phyloP scores from a whole-genome alignment of 2,888 invertebrate species.

The Cephus rjabovi region DNA sequence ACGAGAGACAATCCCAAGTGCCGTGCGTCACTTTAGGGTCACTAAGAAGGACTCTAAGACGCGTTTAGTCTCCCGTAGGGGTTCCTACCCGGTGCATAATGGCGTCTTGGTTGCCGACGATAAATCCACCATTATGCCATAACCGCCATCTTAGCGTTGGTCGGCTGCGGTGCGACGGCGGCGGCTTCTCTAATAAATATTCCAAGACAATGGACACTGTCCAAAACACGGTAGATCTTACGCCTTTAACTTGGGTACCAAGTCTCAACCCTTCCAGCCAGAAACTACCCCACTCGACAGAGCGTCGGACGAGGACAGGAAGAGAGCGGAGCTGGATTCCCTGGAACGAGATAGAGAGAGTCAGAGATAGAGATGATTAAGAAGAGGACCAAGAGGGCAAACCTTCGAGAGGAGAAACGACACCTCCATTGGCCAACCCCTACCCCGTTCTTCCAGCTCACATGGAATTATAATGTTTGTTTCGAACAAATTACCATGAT shows the following conservation, averaged over 20 bases:
- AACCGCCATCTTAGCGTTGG: constrained; percentile 19
- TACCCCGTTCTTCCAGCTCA: constrained; percentile 7
- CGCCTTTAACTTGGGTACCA: constrained; percentile 59
- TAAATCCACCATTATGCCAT: constrained; percentile 43
- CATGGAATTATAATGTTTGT: constrained; percentile 65
- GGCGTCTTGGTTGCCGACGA: constrained; percentile 23
- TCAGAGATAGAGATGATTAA: no score
- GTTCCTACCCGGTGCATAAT: constrained; percentile 16
- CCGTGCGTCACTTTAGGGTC: constrained; percentile 9
- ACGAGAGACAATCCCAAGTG: not conserved
- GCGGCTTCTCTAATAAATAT: constrained; percentile 62
- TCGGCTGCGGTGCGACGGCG: constrained; percentile 35
- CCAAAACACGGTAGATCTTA: constrained; percentile 66
- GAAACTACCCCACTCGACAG: not conserved
- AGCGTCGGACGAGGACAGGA: constrained; percentile 21
- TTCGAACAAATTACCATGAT: constrained; percentile 68
- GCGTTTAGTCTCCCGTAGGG: constrained; percentile 17
- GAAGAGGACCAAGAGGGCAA: no score
- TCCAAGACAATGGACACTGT: constrained; percentile 66
- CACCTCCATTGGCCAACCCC: constrained; percentile 12
- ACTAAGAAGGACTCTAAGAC: constrained; percentile 8
- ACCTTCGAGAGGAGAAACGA: constrained; percentile 15
- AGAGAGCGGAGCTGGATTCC: no score
- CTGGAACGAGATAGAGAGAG: no score
- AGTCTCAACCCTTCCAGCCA: constrained; percentile 51